Evolutionary conservation across 2,113 vertebrate species (phyloP).

Genomic region (Poecilia latipinna): DNA sequence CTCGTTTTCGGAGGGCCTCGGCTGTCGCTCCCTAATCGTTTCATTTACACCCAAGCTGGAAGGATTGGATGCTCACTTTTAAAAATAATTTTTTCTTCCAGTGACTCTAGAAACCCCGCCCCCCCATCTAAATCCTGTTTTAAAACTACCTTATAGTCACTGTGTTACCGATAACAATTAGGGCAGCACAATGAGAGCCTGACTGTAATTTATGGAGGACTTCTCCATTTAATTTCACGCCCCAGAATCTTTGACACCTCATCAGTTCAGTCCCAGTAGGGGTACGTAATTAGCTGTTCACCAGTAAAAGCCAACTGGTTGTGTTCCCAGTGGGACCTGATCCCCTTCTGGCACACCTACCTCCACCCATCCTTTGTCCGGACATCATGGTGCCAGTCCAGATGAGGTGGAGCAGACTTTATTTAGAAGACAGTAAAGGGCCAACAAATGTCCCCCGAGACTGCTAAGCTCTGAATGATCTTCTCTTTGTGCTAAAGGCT

Average conservation of each 20-base stretch:
- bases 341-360: conserved; percentile 64
- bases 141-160: too few relatives aligned
- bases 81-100: too few relatives aligned
- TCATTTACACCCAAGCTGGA: too few relatives aligned
- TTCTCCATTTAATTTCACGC: neutral
- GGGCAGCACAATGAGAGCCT: too few relatives aligned
- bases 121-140: neutral
- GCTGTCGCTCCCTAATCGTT: too few relatives aligned
- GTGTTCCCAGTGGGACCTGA: conserved; percentile 56
- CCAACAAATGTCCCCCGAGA: conserved; percentile 8
- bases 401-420: conserved; percentile 31
- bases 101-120: too few relatives aligned
- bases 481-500: neutral
- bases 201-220: neutral
- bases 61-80: too few relatives aligned
- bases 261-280: conserved; percentile 54
- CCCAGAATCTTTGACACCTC: conserved; percentile 26
- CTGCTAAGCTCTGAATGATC: conserved; percentile 15
- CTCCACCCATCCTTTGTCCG: conserved; percentile 59
- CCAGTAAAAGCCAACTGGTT: conserved; percentile 55
- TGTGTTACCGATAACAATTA: neutral
- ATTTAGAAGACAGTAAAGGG: conserved; percentile 41
- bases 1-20: neutral
- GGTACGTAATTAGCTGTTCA: conserved; percentile 66
- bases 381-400: conserved; percentile 48